phyloP scores from a whole-genome alignment of 2,888 invertebrate genomes.

The Chromoteleia sp. region DNA sequence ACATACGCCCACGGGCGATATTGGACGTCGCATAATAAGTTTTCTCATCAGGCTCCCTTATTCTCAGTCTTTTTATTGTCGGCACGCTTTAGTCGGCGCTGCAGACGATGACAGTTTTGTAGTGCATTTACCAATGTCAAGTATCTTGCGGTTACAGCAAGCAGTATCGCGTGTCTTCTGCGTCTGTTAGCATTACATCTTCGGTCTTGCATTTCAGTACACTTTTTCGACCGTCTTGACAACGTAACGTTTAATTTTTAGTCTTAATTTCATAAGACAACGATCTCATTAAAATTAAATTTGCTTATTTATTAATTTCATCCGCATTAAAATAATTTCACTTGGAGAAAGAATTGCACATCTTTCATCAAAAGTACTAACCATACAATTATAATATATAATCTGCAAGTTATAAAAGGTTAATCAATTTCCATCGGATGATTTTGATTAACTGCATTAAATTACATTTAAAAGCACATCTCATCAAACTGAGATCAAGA shows the following conservation, averaged over 20 bases:
- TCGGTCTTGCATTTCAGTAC: constrained; percentile 45
- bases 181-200: constrained; percentile 40
- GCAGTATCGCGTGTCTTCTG: constrained; percentile 59
- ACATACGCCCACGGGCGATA: constrained; percentile 63
- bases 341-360: no score
- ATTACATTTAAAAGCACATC: not conserved
- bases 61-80: constrained; percentile 50
- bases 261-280: constrained; percentile 28
- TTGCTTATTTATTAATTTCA: no score
- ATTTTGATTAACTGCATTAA: constrained; percentile 1
- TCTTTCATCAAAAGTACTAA: no score
- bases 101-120: constrained; percentile 47
- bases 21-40: constrained; percentile 50
- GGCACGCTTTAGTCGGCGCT: constrained; percentile 30
- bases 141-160: constrained; percentile 46
- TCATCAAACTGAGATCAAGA: constrained; percentile 23
- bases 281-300: constrained; percentile 9
- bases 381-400: no score
- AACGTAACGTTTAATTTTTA: constrained; percentile 4
- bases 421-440: not conserved
- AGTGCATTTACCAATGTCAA: constrained; percentile 67
- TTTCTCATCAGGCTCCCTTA: constrained; percentile 56
- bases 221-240: constrained; percentile 4
- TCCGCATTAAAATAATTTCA: no score
- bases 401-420: not conserved